Conservation (phyloP, 2,888 invertebrate genomes). For the Xylophagus ater region DNA sequence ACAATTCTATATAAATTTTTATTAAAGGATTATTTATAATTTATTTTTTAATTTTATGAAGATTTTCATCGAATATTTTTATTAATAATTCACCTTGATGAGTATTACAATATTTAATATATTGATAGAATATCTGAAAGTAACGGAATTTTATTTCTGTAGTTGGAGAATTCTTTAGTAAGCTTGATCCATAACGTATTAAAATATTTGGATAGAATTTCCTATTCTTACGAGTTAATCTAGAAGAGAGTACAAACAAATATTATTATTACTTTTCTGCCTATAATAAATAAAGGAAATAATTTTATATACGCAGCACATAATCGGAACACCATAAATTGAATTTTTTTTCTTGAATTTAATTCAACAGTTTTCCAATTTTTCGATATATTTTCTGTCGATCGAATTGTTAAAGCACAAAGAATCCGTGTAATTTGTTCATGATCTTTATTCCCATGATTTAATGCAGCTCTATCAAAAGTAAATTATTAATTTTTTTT, state of each 20-base stretch:
- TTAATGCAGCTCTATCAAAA: slow-evolving; percentile 7
- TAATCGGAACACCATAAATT: slow-evolving; percentile 11
- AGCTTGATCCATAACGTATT: slow-evolving; percentile 5
- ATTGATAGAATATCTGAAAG: slow-evolving; percentile 11
- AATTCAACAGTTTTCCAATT: slow-evolving; percentile 10
- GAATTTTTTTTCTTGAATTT: slow-evolving; percentile 9
- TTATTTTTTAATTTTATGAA: background rate
- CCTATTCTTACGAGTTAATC: background rate
- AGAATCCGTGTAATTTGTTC: slow-evolving; percentile 7
- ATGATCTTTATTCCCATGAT: slow-evolving; percentile 11
- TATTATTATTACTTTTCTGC: background rate
- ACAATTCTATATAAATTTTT: background rate
- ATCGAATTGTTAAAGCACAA: slow-evolving; percentile 7
- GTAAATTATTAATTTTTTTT: background rate
- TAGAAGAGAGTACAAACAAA: background rate
- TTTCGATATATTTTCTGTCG: slow-evolving; percentile 4
- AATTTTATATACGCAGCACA: slow-evolving; percentile 5
- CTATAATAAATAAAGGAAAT: background rate
- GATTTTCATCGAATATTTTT: slow-evolving; percentile 8
- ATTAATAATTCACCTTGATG: slow-evolving; percentile 3
- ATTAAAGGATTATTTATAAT: background rate
- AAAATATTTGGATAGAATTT: slow-evolving; percentile 7
- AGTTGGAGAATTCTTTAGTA: slow-evolving; percentile 8
- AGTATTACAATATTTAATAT: slow-evolving; percentile 8
- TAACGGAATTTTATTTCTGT: slow-evolving; percentile 9